Evolutionary conservation across 23 tunicate species (phyloP), one percentile per base, ranked within the genome.

Genomic region (Ascidia mentula): DNA sequence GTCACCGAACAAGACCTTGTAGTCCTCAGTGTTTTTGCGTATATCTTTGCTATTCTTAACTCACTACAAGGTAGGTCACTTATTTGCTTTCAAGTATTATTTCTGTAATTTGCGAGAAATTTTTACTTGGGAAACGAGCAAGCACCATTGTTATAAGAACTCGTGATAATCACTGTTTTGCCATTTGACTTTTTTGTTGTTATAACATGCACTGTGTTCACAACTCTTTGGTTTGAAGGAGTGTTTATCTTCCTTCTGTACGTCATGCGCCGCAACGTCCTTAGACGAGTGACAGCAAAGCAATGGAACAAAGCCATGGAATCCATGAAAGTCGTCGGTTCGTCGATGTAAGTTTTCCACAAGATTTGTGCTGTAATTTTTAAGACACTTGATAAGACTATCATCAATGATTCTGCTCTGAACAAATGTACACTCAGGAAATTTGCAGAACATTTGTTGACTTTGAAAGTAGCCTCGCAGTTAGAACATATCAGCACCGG

Each of bases 1-100:
- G 59, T 34, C 15, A 17, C 74, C 20, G 74, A 33, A 12, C 33
- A 32, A 6, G 37, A 33, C 26, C 65, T 36, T 20, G 42, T 35
- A n/a, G 65, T 46, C 13, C 38, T 30, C 1, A 42, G 26, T 1
- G 80, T 40, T 2, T 77, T 77, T 40, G 69, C 80, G 32, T 77
- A 26, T 36, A 77, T 77, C 26, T 77, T 77, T 18, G 45, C 80
- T 12, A 9, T 77, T 0, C 13, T 45, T 2, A 77, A 77, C 42
- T 77, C 80, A 7, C 13, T 53, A 53, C 65, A 53, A 53, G 65
- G 65, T 53, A 9, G 15, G 53, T 42, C 12, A 9, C 15, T 42
- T 9, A 42, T 42, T 9, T 12, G 53, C 15, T 42, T 9, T 42
- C 15, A 42, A 42, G n/a, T n/a, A 42, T 42, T 42, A 42, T 42